phyloP scores from a whole-genome alignment of 2,888 invertebrate species.

The Tenodera sinensis region DNA sequence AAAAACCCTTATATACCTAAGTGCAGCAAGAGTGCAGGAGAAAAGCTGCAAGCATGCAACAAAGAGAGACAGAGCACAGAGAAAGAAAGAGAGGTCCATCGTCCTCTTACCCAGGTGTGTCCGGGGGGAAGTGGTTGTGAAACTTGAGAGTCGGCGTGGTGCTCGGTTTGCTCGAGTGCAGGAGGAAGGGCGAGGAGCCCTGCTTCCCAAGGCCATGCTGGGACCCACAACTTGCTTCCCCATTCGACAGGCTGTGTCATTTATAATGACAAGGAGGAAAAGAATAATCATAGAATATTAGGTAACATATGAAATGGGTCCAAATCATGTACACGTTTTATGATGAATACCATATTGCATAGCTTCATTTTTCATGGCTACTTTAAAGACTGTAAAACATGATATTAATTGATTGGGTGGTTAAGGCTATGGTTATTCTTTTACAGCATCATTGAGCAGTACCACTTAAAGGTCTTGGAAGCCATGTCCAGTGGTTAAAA shows the following conservation, averaged over 20 bases:
- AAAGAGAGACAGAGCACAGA: background rate
- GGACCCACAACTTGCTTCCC: slow-evolving; percentile 50
- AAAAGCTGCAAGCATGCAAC: slow-evolving; percentile 6
- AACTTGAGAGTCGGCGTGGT: slow-evolving; percentile 83
- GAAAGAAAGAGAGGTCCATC: background rate
- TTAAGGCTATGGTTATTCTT: background rate
- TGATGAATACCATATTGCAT: background rate
- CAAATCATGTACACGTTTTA: background rate
- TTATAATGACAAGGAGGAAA: background rate
- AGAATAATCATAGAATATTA: background rate
- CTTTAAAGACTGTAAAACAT: background rate
- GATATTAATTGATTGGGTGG: background rate
- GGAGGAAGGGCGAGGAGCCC: slow-evolving; percentile 56
- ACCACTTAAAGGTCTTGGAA: no score
- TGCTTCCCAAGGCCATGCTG: slow-evolving; percentile 39
- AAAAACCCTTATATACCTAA: background rate
- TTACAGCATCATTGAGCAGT: no score
- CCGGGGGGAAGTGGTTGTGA: slow-evolving; percentile 90
- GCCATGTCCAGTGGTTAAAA: no score
- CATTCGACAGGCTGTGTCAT: slow-evolving; percentile 39
- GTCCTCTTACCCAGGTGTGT: slow-evolving; percentile 67
- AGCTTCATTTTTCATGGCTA: background rate
- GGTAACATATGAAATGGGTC: background rate
- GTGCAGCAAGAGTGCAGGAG: background rate
- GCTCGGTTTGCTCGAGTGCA: slow-evolving; percentile 60